Evolutionary conservation across 37 sponge, comb jelly and placozoan genomes (phyloP).

Genomic region (Geodia barretti): DNA sequence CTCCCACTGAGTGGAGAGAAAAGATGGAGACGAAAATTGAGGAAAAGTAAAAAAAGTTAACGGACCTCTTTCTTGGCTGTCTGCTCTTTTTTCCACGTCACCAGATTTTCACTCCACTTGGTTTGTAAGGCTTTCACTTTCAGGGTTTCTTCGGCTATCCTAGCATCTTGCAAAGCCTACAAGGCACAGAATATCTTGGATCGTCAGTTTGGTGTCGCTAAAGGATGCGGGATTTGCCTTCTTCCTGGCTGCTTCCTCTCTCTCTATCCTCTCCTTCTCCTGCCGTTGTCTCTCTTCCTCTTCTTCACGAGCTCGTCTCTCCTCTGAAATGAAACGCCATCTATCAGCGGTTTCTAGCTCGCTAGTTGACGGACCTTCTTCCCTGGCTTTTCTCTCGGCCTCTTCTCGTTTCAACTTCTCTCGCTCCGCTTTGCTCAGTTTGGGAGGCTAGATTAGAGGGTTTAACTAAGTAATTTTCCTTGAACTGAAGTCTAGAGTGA

Average conservation of each 20-base stretch:
- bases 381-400: conserved; percentile 75
- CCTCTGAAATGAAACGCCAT: conserved; percentile 48
- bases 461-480: no score
- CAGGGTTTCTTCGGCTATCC: conserved; percentile 45
- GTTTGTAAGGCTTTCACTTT: conserved; percentile 1
- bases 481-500: no score
- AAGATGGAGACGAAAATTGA: conserved; percentile 1
- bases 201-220: not conserved
- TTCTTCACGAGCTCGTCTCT: conserved; percentile 33
- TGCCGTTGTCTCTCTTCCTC: conserved; percentile 34
- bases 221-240: not conserved
- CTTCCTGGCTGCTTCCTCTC: conserved; percentile 56
- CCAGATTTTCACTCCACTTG: conserved; percentile 2
- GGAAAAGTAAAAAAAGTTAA: not conserved
- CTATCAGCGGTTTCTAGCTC: no score
- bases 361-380: no score
- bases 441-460: conserved; percentile 90
- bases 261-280: no score
- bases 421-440: conserved; percentile 61
- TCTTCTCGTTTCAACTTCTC: conserved; percentile 74
- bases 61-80: conserved; percentile 43
- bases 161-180: conserved; percentile 49
- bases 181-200: not conserved
- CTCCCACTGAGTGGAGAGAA: conserved; percentile 55
- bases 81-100: conserved; percentile 52